These are phyloP conservation scores for Upupa epops DNA, from an alignment of 2,113 vertebrate genomes.

Conservation along the genomic window DNA sequence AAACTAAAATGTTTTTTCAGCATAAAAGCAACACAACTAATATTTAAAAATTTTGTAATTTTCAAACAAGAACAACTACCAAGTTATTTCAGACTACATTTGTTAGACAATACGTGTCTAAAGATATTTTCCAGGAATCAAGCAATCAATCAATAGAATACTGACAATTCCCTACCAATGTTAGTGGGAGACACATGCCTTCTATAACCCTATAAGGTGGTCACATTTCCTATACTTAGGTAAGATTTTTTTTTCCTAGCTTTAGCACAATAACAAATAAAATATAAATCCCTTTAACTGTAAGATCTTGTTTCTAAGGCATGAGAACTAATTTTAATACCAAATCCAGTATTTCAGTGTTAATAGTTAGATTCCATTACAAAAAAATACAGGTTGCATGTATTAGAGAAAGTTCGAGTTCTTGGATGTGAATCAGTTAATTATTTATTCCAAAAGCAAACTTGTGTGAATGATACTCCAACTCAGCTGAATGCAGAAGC, in stretches of 20 bases:
- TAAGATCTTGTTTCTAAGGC: background rate
- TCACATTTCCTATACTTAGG: background rate
- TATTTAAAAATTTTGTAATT: no score
- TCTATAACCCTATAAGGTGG: background rate
- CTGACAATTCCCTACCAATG: background rate
- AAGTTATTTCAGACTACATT: background rate
- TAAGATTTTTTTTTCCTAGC: background rate
- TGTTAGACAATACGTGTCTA: fast-evolving
- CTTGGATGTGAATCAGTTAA: background rate
- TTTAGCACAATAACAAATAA: constrained; percentile 10
- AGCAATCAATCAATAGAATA: background rate
- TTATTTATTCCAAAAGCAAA: constrained; percentile 24
- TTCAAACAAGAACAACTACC: no score
- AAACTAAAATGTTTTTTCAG: no score
- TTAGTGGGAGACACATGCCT: background rate
- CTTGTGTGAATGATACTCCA: background rate
- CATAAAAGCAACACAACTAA: no score
- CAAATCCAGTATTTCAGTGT: background rate
- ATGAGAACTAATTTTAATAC: background rate
- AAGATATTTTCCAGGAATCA: background rate
- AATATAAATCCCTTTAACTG: background rate
- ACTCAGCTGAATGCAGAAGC: background rate
- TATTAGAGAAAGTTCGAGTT: background rate
- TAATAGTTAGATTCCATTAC: background rate
- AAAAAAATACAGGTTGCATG: background rate